Evolutionary conservation across 1,140 invertebrate genomes (phyloP).

Genomic region (Acromyrmex charruanus): DNA sequence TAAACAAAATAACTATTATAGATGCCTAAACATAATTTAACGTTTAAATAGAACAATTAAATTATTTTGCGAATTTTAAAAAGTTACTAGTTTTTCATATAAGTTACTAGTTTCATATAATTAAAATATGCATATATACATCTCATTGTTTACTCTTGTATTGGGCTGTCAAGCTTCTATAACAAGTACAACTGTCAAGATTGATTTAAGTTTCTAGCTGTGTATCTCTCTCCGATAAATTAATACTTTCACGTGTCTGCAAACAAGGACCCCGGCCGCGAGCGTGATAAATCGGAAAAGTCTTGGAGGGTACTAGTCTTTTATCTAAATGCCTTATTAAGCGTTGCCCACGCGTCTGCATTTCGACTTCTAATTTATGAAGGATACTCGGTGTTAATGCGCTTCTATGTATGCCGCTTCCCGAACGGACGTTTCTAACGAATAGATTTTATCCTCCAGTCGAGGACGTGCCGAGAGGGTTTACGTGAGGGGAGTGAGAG

Average conservation of each 20-base stretch:
- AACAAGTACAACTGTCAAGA: background rate
- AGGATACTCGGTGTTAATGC: conserved; percentile 72
- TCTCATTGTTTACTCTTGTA: background rate
- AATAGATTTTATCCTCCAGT: conserved; percentile 70
- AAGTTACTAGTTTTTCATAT: background rate
- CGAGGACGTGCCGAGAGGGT: background rate
- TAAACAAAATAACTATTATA: background rate
- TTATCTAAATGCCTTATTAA: conserved; percentile 77
- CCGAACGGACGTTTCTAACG: conserved; percentile 65
- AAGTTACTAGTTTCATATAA: background rate
- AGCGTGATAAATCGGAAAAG: conserved; percentile 73
- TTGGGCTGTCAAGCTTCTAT: background rate
- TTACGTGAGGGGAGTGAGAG: conserved; percentile 14
- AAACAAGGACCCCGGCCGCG: conserved; percentile 51
- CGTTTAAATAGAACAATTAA: background rate
- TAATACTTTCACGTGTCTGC: conserved; percentile 59
- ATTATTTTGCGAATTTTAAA: background rate
- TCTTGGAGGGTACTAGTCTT: conserved; percentile 37
- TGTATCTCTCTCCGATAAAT: conserved; percentile 34
- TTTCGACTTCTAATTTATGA: conserved; percentile 76
- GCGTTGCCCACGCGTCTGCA: conserved; percentile 70
- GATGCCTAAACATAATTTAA: background rate
- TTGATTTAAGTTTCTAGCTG: conserved; percentile 29
- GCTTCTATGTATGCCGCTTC: conserved; percentile 60
- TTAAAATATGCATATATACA: conserved; percentile 1